Base-by-base conservation (phyloP, 2,113 vertebrate species). In the Colius striatus region DNA sequence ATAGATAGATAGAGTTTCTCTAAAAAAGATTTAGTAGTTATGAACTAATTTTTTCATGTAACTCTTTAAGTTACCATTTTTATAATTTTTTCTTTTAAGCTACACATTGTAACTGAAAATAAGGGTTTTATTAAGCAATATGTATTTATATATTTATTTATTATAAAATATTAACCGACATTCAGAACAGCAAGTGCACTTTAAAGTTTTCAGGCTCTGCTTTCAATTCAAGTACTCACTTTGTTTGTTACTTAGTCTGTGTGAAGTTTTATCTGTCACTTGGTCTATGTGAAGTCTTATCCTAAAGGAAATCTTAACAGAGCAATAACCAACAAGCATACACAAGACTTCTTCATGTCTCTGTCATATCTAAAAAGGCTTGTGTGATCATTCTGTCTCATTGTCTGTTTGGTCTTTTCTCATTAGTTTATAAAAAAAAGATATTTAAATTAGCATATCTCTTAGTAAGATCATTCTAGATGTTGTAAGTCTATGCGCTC, bases 401-500 rank as follows among this genome's bases (percentile, higher is more conserved):
- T 7, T 29, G 9, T 51, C 29, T 87, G 26, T 15, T 20, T 62
- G 26, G 4, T 36, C 17, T 75, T 76, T 80, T 60, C 30, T 55
- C n/a, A 41, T 71, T 22, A 54, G 6, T 0, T 67, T 16, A 9
- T 45, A 67, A 88, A 67, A 20, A 20, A 90, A 32, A 9, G 11
- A 45, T 7, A 51, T 67, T 83, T 67, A 55, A 75, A 67, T 75
- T 50, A 38, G 4, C 13, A 21, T 15, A 5, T 30, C 1, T 67
- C 3, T n/a, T 6, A 71, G 14, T 29, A 76, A 11, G 7, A 7
- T 4, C 27, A 18, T 77, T 81, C 32, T 67, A 34, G 29, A 77
- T 13, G 2, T 0, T 70, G 29, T 5, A 66, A 62, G 8, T 54
- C 41, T 65, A 20, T 0, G 0, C 21, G 47, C 18, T 27, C 8